phyloP scores from a whole-genome alignment of 2,797 vertebrate genomes.

The Pangasius mekongensis region DNA sequence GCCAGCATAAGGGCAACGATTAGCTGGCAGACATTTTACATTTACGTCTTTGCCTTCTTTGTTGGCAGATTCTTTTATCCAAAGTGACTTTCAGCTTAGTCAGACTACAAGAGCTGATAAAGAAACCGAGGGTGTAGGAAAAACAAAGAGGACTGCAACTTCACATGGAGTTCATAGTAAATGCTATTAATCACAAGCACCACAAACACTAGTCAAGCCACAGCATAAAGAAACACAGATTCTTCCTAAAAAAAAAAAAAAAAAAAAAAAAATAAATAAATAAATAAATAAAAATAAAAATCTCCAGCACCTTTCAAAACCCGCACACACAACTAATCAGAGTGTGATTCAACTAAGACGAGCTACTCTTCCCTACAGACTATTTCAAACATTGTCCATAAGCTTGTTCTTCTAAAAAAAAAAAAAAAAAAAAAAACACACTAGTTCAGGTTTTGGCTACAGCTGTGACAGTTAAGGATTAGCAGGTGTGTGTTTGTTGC shows the following conservation, averaged over 20 bases:
- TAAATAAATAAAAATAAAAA: too few relatives aligned
- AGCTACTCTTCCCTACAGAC: background rate
- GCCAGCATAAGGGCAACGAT: background rate
- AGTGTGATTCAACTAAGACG: background rate
- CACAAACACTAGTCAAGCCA: background rate
- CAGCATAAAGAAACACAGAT: background rate
- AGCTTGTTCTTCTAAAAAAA: background rate
- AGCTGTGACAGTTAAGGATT: background rate
- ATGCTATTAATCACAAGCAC: background rate
- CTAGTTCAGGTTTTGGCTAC: background rate
- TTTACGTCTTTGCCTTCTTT: too few relatives aligned
- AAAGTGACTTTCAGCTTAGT: background rate
- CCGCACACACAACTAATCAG: too few relatives aligned
- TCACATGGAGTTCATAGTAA: background rate
- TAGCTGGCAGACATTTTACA: background rate
- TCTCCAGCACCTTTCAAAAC: background rate
- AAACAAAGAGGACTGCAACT: background rate
- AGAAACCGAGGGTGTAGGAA: background rate
- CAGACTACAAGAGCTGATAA: background rate
- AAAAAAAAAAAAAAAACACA: too few relatives aligned
- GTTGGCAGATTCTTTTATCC: background rate
- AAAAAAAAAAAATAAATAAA: too few relatives aligned
- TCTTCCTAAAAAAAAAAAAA: background rate
- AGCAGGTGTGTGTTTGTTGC: slow-evolving; percentile 23
- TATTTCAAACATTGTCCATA: background rate